Conservation (phyloP, 2,888 invertebrate genomes). For the Acronicta psi region DNA sequence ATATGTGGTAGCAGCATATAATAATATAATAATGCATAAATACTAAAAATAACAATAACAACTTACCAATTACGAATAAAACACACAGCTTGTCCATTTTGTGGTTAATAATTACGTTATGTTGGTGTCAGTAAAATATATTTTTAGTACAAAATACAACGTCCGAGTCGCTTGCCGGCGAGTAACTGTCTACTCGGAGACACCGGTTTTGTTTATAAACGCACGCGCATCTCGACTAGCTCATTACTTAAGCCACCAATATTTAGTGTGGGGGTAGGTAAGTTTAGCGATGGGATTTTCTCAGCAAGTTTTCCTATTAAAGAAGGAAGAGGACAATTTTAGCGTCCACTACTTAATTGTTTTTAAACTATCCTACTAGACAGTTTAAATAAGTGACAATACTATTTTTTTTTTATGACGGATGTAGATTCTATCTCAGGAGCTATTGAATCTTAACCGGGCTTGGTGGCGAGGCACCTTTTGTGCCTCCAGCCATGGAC, state of each 20-base stretch:
- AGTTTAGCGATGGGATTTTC: slow-evolving; percentile 25
- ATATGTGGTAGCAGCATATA: no score
- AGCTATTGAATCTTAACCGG: no score
- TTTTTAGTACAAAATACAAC: slow-evolving; percentile 30
- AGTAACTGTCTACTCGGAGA: slow-evolving; percentile 52
- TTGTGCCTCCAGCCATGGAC: no score
- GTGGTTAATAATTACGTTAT: slow-evolving; percentile 14
- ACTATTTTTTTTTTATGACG: no score
- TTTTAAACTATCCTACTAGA: no score
- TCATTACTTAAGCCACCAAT: slow-evolving; percentile 5
- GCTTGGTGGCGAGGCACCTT: no score
- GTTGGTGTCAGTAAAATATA: slow-evolving; percentile 12
- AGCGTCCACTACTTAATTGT: no score
- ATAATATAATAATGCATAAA: neutral
- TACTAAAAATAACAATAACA: slow-evolving; percentile 26
- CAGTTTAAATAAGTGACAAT: no score
- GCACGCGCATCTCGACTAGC: slow-evolving; percentile 48
- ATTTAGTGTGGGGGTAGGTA: slow-evolving; percentile 31
- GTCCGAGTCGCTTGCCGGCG: slow-evolving; percentile 33
- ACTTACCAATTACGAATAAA: slow-evolving; percentile 71
- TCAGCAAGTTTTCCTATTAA: slow-evolving; percentile 12
- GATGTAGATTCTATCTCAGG: no score
- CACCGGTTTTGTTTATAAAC: slow-evolving; percentile 64
- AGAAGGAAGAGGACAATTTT: no score
- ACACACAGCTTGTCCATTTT: slow-evolving; percentile 65